phyloP scores from a whole-genome alignment of 2,113 vertebrate species.

The Odontophorus gujanensis region DNA sequence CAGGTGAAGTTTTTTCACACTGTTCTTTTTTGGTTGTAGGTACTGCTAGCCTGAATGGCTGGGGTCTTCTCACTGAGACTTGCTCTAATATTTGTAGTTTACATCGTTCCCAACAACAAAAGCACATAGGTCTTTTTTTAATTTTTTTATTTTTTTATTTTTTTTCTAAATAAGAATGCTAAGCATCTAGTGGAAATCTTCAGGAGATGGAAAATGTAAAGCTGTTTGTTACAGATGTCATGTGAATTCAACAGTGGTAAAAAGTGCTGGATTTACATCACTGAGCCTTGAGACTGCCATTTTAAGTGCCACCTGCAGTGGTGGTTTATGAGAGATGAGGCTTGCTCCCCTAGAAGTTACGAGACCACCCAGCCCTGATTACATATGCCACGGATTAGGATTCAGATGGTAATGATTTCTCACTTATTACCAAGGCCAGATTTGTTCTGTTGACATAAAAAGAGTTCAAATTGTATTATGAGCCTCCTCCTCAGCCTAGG shows the following conservation, averaged over 20 bases:
- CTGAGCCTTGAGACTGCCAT: neutral
- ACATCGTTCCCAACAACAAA: neutral
- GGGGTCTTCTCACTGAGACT: neutral
- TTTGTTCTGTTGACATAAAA: conserved; percentile 34
- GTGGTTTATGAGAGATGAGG: conserved; percentile 56
- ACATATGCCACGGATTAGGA: conserved; percentile 66
- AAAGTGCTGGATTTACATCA: neutral
- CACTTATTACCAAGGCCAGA: conserved; percentile 51
- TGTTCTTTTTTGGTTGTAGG: neutral
- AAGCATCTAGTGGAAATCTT: neutral
- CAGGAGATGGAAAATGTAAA: neutral
- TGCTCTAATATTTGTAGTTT: neutral
- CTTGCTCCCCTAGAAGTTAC: conserved; percentile 44
- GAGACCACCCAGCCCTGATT: conserved; percentile 50
- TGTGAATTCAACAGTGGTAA: neutral
- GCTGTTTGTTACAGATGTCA: neutral
- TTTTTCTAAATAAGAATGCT: neutral
- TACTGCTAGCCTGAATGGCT: neutral
- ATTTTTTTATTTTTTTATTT: too few relatives aligned
- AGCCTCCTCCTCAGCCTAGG: neutral
- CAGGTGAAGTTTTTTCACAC: too few relatives aligned
- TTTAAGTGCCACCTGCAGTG: conserved; percentile 64
- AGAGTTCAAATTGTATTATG: neutral
- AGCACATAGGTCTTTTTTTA: neutral
- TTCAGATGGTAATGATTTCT: conserved; percentile 70